phyloP scores from a whole-genome alignment of 1,140 invertebrate genomes.

The Aphelinus atriplicis region DNA sequence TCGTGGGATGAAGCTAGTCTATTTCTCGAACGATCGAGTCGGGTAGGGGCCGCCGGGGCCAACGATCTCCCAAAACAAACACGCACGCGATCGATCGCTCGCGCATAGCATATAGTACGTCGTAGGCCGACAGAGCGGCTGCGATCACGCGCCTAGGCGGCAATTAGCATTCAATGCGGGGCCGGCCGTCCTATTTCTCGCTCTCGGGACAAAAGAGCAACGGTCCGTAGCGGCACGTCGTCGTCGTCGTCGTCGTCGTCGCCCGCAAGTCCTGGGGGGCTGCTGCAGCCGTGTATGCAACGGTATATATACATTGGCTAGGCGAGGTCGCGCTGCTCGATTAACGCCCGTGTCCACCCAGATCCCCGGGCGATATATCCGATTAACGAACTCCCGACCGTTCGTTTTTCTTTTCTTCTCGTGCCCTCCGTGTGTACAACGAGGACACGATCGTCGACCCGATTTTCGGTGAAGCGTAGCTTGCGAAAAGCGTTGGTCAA shows the following conservation, averaged over 20 bases:
- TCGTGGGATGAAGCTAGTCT: neutral
- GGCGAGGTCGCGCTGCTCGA: conserved; percentile 17
- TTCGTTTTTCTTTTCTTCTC: neutral
- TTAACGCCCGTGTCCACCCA: too few species aligned
- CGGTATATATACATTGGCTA: conserved; percentile 24
- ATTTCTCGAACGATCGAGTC: too few species aligned
- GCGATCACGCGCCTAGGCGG: too few species aligned
- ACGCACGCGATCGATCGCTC: neutral
- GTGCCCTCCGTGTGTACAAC: neutral
- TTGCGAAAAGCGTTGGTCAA: neutral
- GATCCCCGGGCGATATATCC: too few species aligned
- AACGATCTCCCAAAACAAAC: neutral
- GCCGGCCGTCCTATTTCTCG: conserved; percentile 14
- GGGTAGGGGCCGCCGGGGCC: neutral
- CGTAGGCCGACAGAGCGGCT: too few species aligned
- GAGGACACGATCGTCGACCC: neutral
- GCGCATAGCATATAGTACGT: too few species aligned
- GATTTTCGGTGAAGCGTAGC: too few species aligned
- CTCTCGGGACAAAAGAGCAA: conserved; percentile 35
- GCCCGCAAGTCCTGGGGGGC: neutral
- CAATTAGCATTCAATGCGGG: conserved; percentile 34
- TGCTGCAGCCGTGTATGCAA: conserved; percentile 1
- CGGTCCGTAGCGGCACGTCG: neutral
- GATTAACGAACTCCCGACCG: too few species aligned
- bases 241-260: conserved; percentile 10